Base-by-base conservation (phyloP, 2,888 invertebrate species). In the Selenia dentaria region DNA sequence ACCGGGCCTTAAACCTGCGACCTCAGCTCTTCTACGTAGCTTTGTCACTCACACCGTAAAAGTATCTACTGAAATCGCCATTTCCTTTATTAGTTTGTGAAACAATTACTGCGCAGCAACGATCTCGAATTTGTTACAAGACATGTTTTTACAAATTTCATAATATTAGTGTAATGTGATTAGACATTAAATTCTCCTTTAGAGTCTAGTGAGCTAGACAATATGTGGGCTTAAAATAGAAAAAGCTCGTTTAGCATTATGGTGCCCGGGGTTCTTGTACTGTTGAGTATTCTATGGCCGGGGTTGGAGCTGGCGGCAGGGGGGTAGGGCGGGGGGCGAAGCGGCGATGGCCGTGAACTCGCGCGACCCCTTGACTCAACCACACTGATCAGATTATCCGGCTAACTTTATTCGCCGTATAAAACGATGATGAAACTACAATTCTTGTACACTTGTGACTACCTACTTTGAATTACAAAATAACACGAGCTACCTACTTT, bases 321-420 rank as follows among this genome's bases (percentile, higher is more conserved):
- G 47, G 57, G 57, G 57, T 54, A 51, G 52, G 56, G 45, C 50
- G 54, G 50, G 60, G 52, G 53, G 47, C 40, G 32, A 33, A 31
- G 57, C 9, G 44, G 57, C 54, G 56, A 59, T 52, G 62, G 79
- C 89, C 89, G 76, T 90, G 89, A 90, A 89, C 90, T 80, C 80
- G 14, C 54, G 47, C 84, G 85, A 85, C 76, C 88, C 79, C 72
- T 67, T 67, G 63, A 59, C 70, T 22, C 8, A 2, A 22, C 22
- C 22, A 22, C 66, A 48, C 53, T 52, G 45, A 54, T 22, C 54
- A 59, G 51, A 55, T 64, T 65, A 62, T 56, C 62, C 54, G 45
- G 51, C 54, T 57, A 31, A 13, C 61, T 54, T 58, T 49, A 52
- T 44, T 52, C 37, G 35, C 37, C 42, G 34, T 51, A 50, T 51